Percentiles rank a stretch among this genome's conserved stretches.
Conservation (phyloP, 2,888 invertebrate genomes). For the Drosophila testacea region DNA sequence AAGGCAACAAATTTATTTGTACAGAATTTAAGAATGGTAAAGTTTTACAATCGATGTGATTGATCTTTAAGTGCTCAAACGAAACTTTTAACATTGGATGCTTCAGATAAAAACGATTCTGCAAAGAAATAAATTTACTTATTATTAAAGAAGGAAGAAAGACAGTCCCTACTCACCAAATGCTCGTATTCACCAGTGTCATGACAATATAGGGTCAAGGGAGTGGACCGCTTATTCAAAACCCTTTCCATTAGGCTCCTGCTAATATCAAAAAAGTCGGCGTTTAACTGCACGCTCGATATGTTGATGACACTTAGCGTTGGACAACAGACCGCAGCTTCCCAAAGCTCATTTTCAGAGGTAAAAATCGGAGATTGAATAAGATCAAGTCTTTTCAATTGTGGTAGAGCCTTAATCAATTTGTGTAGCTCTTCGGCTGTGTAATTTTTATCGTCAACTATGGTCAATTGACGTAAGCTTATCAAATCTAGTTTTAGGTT, state of each 20-base stretch:
- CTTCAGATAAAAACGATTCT: slow-evolving; percentile 31
- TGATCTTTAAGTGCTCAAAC: not conserved
- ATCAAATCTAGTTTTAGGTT: not conserved
- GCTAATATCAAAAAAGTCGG: slow-evolving; percentile 15
- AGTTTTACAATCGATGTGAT: not conserved
- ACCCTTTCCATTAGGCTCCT: slow-evolving; percentile 15
- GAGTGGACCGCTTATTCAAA: slow-evolving; percentile 6
- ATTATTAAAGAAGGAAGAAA: too few species aligned
- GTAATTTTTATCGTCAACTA: slow-evolving; percentile 21
- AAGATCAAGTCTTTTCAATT: slow-evolving; percentile 32
- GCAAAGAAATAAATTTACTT: not conserved
- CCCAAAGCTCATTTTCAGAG: slow-evolving; percentile 35
- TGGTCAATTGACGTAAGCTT: slow-evolving; percentile 14
- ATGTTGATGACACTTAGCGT: slow-evolving; percentile 26
- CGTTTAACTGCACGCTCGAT: slow-evolving; percentile 15
- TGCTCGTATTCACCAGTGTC: not conserved
- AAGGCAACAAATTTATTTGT: not conserved
- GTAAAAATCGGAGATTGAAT: slow-evolving; percentile 4
- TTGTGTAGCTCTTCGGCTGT: not conserved
- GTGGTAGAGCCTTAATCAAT: slow-evolving; percentile 3
- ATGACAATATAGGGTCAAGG: slow-evolving; percentile 21
- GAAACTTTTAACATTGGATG: slow-evolving; percentile 17
- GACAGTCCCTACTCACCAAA: slow-evolving; percentile 10
- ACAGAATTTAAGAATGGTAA: not conserved
- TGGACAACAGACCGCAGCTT: slow-evolving; percentile 6